Evolutionary conservation across 53 echinoderm and acorn worm species (phyloP).

Genomic region (Holothuria scabra): DNA sequence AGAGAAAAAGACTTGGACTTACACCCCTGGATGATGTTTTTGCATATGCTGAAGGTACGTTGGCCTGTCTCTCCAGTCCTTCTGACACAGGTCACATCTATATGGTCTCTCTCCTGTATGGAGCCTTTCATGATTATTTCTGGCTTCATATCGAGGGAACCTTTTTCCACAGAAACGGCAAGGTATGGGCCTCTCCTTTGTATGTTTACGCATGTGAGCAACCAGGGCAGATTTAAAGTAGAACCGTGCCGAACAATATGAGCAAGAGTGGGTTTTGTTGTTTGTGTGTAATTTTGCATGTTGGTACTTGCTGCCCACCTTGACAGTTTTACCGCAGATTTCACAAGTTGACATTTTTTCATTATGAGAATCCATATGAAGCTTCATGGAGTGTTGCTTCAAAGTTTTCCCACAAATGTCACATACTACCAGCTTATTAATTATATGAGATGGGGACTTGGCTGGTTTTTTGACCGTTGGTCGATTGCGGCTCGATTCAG

Average conservation of each 20-base stretch:
- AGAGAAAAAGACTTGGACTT: not conserved
- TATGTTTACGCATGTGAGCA: slow-evolving; percentile 20
- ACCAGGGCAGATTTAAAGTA: slow-evolving; percentile 28
- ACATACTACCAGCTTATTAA: not conserved
- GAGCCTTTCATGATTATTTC: slow-evolving; percentile 30
- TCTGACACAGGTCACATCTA: slow-evolving; percentile 27
- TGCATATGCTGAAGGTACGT: slow-evolving; percentile 29
- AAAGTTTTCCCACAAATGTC: slow-evolving; percentile 32
- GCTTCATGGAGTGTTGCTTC: slow-evolving; percentile 16
- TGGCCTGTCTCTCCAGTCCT: slow-evolving; percentile 38
- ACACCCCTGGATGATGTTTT: slow-evolving; percentile 46
- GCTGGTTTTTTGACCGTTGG: not conserved
- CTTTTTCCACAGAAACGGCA: slow-evolving; percentile 38
- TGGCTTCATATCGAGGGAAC: slow-evolving; percentile 27
- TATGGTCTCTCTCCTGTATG: slow-evolving; percentile 43
- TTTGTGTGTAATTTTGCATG: slow-evolving; percentile 32
- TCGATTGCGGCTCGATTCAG: not conserved
- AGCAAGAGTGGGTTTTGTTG: slow-evolving; percentile 23
- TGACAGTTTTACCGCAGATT: slow-evolving; percentile 25
- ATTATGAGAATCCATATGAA: slow-evolving; percentile 39
- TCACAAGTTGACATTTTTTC: slow-evolving; percentile 27
- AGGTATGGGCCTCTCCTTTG: slow-evolving; percentile 33
- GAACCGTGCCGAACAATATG: slow-evolving; percentile 1
- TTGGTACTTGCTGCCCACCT: not conserved
- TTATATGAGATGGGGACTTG: not conserved